Conservation (phyloP, 2,113 vertebrate genomes). For the Melanostigma gelatinosum region DNA sequence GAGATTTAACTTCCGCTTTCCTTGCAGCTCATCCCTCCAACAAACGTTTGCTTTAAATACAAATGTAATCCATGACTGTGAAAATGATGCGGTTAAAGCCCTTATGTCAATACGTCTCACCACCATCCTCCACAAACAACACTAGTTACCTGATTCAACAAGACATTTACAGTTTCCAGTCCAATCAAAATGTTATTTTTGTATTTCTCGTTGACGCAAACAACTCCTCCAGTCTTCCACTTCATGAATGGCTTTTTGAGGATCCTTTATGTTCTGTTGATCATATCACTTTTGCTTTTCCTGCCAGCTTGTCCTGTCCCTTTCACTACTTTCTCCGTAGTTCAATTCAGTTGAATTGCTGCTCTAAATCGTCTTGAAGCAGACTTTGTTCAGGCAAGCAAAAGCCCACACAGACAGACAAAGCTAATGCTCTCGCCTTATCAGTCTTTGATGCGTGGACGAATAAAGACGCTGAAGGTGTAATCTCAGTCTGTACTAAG, state of each 20-base stretch:
- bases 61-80: background rate
- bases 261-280: background rate
- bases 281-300: background rate
- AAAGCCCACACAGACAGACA: background rate
- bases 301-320: background rate
- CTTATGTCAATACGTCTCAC: background rate
- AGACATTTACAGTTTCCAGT: background rate
- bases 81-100: background rate
- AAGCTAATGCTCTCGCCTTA: conserved; percentile 5
- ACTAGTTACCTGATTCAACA: background rate
- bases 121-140: background rate
- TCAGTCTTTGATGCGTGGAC: conserved; percentile 9
- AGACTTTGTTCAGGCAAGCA: conserved; percentile 5
- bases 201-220: background rate
- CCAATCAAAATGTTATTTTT: background rate
- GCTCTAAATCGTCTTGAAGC: background rate
- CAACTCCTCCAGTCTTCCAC: background rate
- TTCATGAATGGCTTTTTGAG: background rate
- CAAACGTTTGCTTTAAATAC: background rate
- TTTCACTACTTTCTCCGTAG: background rate
- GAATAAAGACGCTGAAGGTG: background rate
- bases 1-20: background rate
- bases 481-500: background rate
- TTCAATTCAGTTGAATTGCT: background rate
- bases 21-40: background rate